Evolutionary conservation across 2,797 vertebrate species (phyloP).

Genomic region (Antrozous pallidus): DNA sequence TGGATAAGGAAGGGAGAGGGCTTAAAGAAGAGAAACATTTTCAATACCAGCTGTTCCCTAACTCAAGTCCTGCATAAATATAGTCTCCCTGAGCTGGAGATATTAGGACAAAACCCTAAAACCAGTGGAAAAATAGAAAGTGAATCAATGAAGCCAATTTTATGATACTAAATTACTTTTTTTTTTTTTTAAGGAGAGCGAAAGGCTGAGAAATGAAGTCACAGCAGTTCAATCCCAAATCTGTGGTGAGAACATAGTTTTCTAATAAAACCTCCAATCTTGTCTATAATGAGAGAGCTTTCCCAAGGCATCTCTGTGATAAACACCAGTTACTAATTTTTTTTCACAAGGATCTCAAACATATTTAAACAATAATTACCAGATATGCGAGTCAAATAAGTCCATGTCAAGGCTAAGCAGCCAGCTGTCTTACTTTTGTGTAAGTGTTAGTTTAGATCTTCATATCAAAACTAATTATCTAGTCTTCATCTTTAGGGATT

Average conservation of each 20-base stretch:
- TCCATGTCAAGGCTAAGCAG: neutral
- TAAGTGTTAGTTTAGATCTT: neutral
- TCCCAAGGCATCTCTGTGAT: neutral
- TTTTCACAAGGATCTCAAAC: neutral
- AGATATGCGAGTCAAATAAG: neutral
- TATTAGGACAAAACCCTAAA: conserved; percentile 44
- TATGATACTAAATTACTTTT: neutral
- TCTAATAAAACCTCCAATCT: neutral
- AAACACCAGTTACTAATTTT: neutral
- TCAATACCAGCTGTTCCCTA: conserved; percentile 67
- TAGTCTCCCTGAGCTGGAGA: conserved; percentile 56
- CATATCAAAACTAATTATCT: neutral
- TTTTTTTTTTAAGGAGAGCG: neutral
- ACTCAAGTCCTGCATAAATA: conserved; percentile 48
- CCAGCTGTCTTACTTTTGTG: neutral
- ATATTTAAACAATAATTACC: neutral
- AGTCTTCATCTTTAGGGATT: neutral
- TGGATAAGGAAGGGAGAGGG: conserved; percentile 65
- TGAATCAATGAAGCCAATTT: neutral
- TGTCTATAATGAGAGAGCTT: neutral
- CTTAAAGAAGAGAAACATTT: conserved; percentile 68
- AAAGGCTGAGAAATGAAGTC: neutral
- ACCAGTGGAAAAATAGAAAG: conserved; percentile 42
- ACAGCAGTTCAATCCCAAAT: neutral
- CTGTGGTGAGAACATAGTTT: neutral